A percentile compares a stretch with the other conserved stretches of the same genome.
Evolutionary conservation across 2,113 vertebrate genomes (phyloP).

Genomic region (Psammodynastes pulverulentus): DNA sequence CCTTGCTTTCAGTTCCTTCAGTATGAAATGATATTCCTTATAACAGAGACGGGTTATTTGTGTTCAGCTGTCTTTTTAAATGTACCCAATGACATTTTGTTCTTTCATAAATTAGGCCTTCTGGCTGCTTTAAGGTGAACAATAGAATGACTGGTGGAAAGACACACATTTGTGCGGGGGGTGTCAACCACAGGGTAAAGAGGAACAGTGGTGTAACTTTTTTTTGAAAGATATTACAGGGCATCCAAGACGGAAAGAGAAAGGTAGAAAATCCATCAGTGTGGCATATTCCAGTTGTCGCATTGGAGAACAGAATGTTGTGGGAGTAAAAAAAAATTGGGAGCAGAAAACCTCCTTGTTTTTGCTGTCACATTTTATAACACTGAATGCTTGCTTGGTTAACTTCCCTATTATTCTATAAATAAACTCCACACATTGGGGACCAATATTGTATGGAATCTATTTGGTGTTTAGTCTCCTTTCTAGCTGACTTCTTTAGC

Average conservation of each 20-base stretch:
- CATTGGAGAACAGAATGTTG: background rate
- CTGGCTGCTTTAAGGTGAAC: background rate
- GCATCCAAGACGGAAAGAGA: background rate
- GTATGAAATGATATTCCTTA: background rate
- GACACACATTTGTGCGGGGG: background rate
- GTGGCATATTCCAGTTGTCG: too few relatives aligned
- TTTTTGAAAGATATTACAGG: background rate
- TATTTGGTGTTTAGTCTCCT: conserved; percentile 1
- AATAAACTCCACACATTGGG: background rate
- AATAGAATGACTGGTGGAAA: background rate
- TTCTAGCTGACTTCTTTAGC: background rate
- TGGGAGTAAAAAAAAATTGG: background rate
- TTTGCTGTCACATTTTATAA: background rate
- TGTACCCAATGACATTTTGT: background rate
- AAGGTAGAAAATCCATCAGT: background rate
- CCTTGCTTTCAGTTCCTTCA: background rate
- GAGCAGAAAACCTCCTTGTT: background rate
- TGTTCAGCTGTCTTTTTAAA: background rate
- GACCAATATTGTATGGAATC: background rate
- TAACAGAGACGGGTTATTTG: background rate
- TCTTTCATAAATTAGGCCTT: background rate
- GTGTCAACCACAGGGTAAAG: background rate
- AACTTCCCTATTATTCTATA: background rate
- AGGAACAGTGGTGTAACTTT: background rate
- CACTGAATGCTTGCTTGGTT: background rate